Evolutionary conservation across 2,797 vertebrate species (phyloP).

Genomic region (Siniperca scherzeri): DNA sequence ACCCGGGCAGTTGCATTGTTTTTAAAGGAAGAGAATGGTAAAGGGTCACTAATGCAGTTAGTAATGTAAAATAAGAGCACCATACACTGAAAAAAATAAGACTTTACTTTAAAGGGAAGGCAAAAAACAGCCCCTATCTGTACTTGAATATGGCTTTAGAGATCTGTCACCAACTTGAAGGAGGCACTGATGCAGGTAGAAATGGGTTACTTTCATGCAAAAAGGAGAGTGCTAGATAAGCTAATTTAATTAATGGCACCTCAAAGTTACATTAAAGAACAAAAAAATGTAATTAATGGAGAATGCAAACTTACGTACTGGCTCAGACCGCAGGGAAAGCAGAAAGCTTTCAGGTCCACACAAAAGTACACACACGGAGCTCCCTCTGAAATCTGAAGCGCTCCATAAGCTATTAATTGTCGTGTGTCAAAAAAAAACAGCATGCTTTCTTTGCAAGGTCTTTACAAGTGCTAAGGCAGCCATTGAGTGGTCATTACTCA

Average conservation of each 20-base stretch:
- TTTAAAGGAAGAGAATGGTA: background rate
- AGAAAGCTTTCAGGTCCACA: background rate
- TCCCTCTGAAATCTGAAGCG: background rate
- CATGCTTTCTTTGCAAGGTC: constrained; percentile 15
- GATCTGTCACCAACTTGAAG: background rate
- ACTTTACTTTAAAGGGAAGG: background rate
- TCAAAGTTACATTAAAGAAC: constrained; percentile 28
- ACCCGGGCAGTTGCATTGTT: background rate
- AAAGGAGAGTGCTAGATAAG: constrained; percentile 21
- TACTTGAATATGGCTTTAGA: background rate
- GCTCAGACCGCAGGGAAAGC: background rate
- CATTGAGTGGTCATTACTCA: constrained; percentile 44
- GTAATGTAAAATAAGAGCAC: background rate
- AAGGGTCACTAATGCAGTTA: constrained; percentile 6
- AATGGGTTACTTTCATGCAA: constrained; percentile 13
- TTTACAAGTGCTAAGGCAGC: background rate
- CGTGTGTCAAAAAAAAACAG: constrained; percentile 34
- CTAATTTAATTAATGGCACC: constrained; percentile 29
- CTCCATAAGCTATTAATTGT: constrained; percentile 23
- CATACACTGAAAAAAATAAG: background rate
- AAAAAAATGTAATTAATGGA: constrained; percentile 20
- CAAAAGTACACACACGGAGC: background rate
- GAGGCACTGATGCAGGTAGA: background rate
- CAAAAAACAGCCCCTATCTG: background rate
- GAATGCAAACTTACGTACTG: background rate